Percentiles rank a stretch among this genome's conserved stretches.
Evolutionary conservation across 2,797 vertebrate species (phyloP).

Genomic region (Pogonophryne albipinna): DNA sequence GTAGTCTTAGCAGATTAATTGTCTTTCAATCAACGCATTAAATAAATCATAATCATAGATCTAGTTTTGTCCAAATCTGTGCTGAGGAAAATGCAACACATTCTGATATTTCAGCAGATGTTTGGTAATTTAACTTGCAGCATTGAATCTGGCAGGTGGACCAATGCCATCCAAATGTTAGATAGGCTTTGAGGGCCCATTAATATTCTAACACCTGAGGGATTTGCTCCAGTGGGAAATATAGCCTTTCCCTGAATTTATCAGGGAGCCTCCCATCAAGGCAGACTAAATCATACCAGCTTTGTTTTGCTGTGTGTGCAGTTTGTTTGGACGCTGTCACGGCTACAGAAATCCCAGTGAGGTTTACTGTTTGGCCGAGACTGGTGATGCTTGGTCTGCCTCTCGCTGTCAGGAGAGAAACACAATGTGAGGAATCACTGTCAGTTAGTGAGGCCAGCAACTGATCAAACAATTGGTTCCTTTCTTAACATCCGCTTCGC

Average conservation of each 20-base stretch:
- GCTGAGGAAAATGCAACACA: neutral
- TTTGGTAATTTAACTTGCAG: neutral
- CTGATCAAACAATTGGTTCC: slow-evolving; percentile 41
- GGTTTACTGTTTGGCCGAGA: slow-evolving; percentile 71
- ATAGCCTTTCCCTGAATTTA: slow-evolving; percentile 58
- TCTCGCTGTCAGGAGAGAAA: slow-evolving; percentile 67
- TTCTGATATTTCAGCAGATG: neutral
- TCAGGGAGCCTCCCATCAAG: slow-evolving; percentile 63
- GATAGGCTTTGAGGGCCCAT: slow-evolving; percentile 54
- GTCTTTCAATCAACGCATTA: neutral
- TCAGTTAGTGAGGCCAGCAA: slow-evolving; percentile 68
- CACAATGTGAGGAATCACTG: slow-evolving; percentile 75
- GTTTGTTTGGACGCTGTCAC: slow-evolving; percentile 76
- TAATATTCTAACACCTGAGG: slow-evolving; percentile 61
- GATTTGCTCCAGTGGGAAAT: slow-evolving; percentile 56
- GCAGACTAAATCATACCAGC: slow-evolving; percentile 53
- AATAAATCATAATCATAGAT: neutral
- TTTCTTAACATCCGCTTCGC: slow-evolving; percentile 27
- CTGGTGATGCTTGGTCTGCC: slow-evolving; percentile 66
- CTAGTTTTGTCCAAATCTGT: neutral
- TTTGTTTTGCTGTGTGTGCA: slow-evolving; percentile 71
- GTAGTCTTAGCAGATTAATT: neutral
- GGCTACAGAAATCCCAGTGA: slow-evolving; percentile 70
- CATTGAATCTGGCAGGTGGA: slow-evolving; percentile 29
- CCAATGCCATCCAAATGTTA: slow-evolving; percentile 41